Percentiles rank a stretch among this genome's conserved stretches.
These are phyloP conservation scores for Didymodactylos carnosus DNA, from an alignment of 2,888 invertebrate species.

Conservation along the genomic window DNA sequence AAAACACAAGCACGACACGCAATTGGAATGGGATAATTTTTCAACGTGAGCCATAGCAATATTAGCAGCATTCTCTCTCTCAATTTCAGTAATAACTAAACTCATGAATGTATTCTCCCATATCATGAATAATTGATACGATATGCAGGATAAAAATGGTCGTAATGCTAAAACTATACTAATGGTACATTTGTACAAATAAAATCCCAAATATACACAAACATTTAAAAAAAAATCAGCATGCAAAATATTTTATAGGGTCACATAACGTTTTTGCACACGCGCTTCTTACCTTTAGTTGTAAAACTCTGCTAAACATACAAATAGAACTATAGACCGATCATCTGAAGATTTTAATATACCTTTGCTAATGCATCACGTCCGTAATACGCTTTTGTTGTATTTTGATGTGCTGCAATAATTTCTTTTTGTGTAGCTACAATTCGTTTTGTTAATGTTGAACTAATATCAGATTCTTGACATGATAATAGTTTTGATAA, in stretches of 20 bases:
- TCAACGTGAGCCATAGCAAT: no score
- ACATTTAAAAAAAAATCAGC: neutral
- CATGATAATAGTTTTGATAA: conserved; percentile 44
- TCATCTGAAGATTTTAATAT: conserved; percentile 14
- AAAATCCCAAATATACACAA: no score
- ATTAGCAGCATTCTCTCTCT: no score
- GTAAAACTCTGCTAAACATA: neutral
- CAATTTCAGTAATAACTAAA: no score
- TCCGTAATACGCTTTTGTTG: conserved; percentile 63
- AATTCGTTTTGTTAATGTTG: conserved; percentile 61
- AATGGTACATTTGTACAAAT: no score
- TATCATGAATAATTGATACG: no score
- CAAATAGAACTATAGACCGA: no score
- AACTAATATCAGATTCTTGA: conserved; percentile 46
- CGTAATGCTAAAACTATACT: no score
- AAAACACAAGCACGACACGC: no score
- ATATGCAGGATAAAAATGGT: no score
- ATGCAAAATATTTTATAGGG: neutral
- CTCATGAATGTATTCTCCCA: no score
- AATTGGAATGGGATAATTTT: no score
- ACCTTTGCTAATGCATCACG: conserved; percentile 75
- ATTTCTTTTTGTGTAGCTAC: conserved; percentile 80
- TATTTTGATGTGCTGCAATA: conserved; percentile 68
- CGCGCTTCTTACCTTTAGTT: neutral
- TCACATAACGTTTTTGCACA: neutral